These are phyloP conservation scores for Marisa cornuarietis DNA, from an alignment of 1,140 invertebrate species.

Conservation along the genomic window DNA sequence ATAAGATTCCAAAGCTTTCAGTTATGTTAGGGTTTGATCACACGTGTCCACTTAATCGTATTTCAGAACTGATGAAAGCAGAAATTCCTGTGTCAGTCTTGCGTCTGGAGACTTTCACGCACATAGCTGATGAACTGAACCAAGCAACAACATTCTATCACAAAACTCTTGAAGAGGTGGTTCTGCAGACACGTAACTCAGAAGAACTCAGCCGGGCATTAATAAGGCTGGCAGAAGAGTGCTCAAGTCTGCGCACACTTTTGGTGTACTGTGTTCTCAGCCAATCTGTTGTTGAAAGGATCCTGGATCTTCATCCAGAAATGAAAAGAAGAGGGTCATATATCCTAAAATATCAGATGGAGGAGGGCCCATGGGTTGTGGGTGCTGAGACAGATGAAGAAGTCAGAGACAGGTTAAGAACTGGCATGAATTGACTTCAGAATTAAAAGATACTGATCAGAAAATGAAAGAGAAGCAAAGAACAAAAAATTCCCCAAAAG, in stretches of 20 bases:
- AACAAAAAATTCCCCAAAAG: too few relatives aligned
- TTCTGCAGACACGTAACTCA: conserved; percentile 46
- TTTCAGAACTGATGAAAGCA: conserved; percentile 52
- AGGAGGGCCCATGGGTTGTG: conserved; percentile 54
- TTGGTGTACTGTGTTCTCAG: conserved; percentile 55
- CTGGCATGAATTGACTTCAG: too few relatives aligned
- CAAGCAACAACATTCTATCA: conserved; percentile 43
- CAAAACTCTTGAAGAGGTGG: conserved; percentile 48
- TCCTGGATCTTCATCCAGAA: conserved; percentile 41
- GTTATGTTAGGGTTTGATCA: conserved; percentile 57
- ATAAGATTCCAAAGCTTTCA: conserved; percentile 39
- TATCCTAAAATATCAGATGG: conserved; percentile 47
- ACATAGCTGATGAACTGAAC: conserved; percentile 50
- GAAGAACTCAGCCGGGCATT: conserved; percentile 44
- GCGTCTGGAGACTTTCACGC: conserved; percentile 54
- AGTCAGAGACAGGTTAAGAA: conserved; percentile 2
- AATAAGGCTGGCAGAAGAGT: conserved; percentile 39
- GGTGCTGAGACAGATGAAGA: conserved; percentile 41
- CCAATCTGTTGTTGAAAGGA: conserved; percentile 42
- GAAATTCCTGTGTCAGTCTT: conserved; percentile 53
- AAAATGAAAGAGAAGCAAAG: too few relatives aligned
- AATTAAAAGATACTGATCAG: too few relatives aligned
- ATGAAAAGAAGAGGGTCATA: conserved; percentile 46
- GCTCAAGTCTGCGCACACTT: conserved; percentile 36
- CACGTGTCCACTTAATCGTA: conserved; percentile 46